Conservation (phyloP, 2,113 vertebrate species). For the Notechis scutatus region DNA sequence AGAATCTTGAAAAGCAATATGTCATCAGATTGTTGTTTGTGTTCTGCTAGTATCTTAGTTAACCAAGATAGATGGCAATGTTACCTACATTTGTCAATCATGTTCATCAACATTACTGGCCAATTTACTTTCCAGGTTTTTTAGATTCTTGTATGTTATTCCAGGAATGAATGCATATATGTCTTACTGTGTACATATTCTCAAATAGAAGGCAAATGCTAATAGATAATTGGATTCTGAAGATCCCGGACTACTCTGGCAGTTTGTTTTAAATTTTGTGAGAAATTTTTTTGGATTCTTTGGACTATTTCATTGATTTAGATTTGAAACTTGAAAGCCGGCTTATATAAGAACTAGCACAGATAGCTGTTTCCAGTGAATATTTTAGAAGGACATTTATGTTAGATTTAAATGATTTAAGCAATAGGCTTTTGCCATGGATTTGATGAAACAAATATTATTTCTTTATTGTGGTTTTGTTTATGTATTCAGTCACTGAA, state of each 20-base stretch:
- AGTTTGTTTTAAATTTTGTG: background rate
- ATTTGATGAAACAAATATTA: background rate
- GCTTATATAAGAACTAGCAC: background rate
- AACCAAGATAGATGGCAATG: background rate
- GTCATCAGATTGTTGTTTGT: background rate
- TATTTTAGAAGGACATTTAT: background rate
- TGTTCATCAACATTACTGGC: background rate
- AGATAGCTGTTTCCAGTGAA: background rate
- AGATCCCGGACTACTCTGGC: background rate
- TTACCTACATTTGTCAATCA: background rate
- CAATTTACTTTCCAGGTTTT: background rate
- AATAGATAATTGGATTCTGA: background rate
- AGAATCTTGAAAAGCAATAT: background rate
- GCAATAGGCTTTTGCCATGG: background rate
- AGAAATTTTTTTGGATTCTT: background rate
- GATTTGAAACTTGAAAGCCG: background rate
- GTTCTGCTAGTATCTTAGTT: background rate
- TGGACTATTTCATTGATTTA: background rate
- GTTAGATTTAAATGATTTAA: background rate
- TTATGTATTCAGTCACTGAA: background rate
- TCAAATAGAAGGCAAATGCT: background rate
- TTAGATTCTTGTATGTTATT: background rate
- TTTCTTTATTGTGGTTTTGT: background rate
- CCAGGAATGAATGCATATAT: background rate
- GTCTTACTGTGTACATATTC: background rate